Evolutionary conservation across 2,888 invertebrate species (phyloP).

Genomic region (Drosophila villosipedis): DNA sequence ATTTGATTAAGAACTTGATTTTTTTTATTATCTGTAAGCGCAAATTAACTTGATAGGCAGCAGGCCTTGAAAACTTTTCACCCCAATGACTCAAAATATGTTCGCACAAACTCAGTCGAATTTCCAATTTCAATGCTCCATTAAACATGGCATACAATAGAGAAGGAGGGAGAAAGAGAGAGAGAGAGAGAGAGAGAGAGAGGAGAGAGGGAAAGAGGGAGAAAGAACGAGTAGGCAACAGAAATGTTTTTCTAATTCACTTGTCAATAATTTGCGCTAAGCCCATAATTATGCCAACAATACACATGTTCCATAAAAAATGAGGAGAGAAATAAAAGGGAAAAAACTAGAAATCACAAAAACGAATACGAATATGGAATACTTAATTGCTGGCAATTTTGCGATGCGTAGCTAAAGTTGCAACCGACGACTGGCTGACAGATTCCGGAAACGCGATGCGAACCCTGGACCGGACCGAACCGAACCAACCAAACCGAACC

Average conservation of each 20-base stretch:
- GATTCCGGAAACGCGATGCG: conserved; percentile 56
- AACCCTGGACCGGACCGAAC: conserved; percentile 19
- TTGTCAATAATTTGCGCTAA: conserved; percentile 76
- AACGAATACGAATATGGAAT: conserved; percentile 46
- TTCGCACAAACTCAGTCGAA: conserved; percentile 44
- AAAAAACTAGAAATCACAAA: conserved; percentile 35
- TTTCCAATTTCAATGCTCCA: conserved; percentile 57
- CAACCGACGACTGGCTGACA: conserved; percentile 50
- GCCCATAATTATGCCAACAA: conserved; percentile 78
- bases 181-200: neutral
- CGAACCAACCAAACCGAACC: neutral
- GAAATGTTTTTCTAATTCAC: conserved; percentile 76
- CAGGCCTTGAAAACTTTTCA: conserved; percentile 33
- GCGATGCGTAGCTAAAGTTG: conserved; percentile 58
- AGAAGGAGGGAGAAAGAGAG: neutral
- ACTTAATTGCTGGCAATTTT: conserved; percentile 76
- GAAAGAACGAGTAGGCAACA: conserved; percentile 9
- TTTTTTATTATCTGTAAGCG: conserved; percentile 15
- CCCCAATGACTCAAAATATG: conserved; percentile 35
- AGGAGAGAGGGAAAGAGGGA: too few relatives aligned
- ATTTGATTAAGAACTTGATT: conserved; percentile 1
- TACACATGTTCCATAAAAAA: conserved; percentile 49
- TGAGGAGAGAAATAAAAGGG: conserved; percentile 16
- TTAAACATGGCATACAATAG: conserved; percentile 44
- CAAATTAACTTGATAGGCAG: conserved; percentile 31